Conservation (phyloP, 1,140 invertebrate genomes). For the Drosophila eugracilis region DNA sequence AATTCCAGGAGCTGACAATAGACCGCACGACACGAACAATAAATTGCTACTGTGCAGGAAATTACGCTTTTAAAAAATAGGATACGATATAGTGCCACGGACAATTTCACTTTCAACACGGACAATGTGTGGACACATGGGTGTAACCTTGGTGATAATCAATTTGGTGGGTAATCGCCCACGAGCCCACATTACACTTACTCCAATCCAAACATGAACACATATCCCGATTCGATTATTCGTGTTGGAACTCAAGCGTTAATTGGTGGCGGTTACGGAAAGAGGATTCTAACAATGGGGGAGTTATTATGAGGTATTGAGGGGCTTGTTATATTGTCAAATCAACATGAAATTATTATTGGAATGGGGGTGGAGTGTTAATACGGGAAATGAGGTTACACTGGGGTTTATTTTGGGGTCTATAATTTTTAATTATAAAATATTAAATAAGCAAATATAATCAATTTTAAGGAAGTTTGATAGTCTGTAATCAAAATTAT, state of each 20-base stretch:
- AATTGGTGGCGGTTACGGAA: constrained; percentile 18
- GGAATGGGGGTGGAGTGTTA: not conserved
- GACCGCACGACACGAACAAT: constrained; percentile 52
- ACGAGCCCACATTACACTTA: constrained; percentile 4
- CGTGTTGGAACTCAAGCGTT: constrained; percentile 37
- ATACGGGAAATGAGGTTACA: not conserved
- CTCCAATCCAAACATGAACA: constrained; percentile 8
- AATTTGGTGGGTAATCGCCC: constrained; percentile 48
- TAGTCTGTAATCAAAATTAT: too few relatives aligned
- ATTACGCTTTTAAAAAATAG: constrained; percentile 13
- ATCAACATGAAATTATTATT: constrained; percentile 38
- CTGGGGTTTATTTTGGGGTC: not conserved
- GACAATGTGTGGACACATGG: constrained; percentile 66
- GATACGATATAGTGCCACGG: constrained; percentile 3
- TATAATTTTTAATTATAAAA: too few relatives aligned
- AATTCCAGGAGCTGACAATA: constrained; percentile 4
- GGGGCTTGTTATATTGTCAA: constrained; percentile 33
- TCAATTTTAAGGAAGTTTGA: too few relatives aligned
- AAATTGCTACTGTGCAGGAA: constrained; percentile 53
- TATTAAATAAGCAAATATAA: not conserved
- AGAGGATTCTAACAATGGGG: not conserved
- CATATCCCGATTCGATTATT: constrained; percentile 40
- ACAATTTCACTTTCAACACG: constrained; percentile 33
- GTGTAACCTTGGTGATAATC: constrained; percentile 80
- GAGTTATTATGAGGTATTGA: constrained; percentile 43